A percentile compares a stretch with the other conserved stretches of the same genome.
phyloP scores from a whole-genome alignment of 2,888 invertebrate species.

The Frankliniella fusca region DNA sequence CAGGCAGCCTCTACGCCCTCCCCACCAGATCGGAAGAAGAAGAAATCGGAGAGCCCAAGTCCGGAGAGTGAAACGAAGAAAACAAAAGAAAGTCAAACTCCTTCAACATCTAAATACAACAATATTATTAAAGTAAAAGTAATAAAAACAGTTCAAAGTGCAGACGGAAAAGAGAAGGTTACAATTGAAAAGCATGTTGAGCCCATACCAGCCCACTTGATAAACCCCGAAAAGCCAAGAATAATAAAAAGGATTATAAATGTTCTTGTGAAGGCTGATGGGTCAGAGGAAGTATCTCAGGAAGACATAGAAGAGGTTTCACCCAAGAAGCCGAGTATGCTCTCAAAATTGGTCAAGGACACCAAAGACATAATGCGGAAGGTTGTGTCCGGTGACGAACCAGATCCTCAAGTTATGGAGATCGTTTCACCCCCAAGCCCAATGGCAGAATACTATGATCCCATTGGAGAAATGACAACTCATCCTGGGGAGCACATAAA shows the following conservation, averaged over 20 bases:
- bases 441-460: slow-evolving; percentile 7
- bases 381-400: neutral
- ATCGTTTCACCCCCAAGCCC: neutral
- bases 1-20: neutral
- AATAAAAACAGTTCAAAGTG: slow-evolving; percentile 41
- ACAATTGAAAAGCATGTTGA: neutral
- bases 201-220: neutral
- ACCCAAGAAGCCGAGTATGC: neutral
- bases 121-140: slow-evolving; percentile 32
- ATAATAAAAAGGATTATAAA: neutral
- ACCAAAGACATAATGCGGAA: neutral
- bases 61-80: neutral
- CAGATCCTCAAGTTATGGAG: neutral
- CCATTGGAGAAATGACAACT: neutral
- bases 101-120: neutral
- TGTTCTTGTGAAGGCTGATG: neutral
- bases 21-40: neutral
- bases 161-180: slow-evolving; percentile 41
- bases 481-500: neutral
- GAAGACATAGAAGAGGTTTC: neutral
- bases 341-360: neutral
- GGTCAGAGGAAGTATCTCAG: neutral
- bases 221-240: neutral
- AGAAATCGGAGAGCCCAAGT: neutral
- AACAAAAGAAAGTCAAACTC: neutral